Evolutionary conservation across 2,888 invertebrate genomes (phyloP).

Genomic region (Xanthorhoe designata): DNA sequence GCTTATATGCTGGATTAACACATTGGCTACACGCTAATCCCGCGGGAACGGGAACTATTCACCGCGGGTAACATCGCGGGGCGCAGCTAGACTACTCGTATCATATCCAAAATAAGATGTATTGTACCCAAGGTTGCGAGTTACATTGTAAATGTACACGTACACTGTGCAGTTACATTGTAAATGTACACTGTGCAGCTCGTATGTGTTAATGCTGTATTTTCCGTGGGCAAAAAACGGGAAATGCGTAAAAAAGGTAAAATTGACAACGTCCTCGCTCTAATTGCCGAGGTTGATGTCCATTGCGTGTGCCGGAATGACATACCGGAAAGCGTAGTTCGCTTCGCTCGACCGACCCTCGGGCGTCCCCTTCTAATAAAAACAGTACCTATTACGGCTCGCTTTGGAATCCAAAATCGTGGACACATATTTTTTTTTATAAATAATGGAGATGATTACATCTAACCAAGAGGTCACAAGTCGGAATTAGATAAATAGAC

Average conservation of each 20-base stretch:
- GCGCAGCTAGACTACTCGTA: no score
- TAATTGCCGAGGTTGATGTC: slow-evolving; percentile 39
- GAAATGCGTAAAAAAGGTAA: slow-evolving; percentile 34
- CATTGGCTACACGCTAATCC: no score
- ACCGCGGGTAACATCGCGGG: no score
- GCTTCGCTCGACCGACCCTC: slow-evolving; percentile 52
- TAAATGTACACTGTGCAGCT: no score
- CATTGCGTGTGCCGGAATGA: slow-evolving; percentile 55
- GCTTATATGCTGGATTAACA: no score
- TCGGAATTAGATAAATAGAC: neutral
- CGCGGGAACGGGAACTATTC: no score
- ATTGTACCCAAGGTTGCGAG: neutral
- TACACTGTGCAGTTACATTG: no score
- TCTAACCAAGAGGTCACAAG: neutral
- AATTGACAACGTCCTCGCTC: slow-evolving; percentile 27
- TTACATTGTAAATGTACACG: neutral
- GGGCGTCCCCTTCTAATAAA: slow-evolving; percentile 32
- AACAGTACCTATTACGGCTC: neutral
- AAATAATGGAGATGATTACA: neutral
- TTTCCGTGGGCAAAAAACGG: slow-evolving; percentile 18
- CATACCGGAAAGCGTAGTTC: slow-evolving; percentile 67
- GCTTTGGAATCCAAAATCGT: slow-evolving; percentile 14
- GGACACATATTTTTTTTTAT: slow-evolving; percentile 1
- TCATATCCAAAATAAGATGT: neutral
- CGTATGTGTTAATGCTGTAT: neutral